Evolutionary conservation across 2,113 vertebrate species (phyloP), one percentile per base, ranked within the genome.

Genomic region (Ondatra zibethicus): DNA sequence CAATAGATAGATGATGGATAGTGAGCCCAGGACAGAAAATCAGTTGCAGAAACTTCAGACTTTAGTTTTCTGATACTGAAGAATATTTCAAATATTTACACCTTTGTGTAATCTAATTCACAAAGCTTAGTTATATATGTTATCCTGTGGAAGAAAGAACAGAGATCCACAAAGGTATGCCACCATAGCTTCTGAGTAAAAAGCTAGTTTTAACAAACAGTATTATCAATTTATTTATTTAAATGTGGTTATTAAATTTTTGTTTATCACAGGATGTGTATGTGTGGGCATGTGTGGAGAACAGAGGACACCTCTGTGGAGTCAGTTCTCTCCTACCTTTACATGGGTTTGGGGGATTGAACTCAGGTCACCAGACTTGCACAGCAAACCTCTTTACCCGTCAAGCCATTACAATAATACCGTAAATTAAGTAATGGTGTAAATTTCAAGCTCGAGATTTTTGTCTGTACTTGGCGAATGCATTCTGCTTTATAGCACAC

Each of bases 391-490:
- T 45, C 8, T 5, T 47, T 86, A 19, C 39, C 58, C 16, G 7
- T 29, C 47, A 25, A 21, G 27, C 42, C 84, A 66, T 66, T 55
- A 9, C 52, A 78, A 27, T 86, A 85, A 91, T 65, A 58, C 7
- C 68, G 23, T 89, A 14, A 27, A 82, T 25, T 81, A 25, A 7
- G 9, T 58, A 61, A 82, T 39, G 29, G 84, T 31, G 80, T 68
- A 91, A 95, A 88, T 80, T 85, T 94, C 73, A 92, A 61, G 31
- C 42, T 93, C 55, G 39, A 92, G 84, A 23, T 68, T 94, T 94
- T 65, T 91, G 4, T 29, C 63, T 82, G 19, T 63, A 75, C 45
- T 61, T 84, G 47, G 68, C 47, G 93, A 78, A 68, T 90, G 9
- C 7, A 1, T 61, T 81, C 84, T 92, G 29, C 33, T 92, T 88